A percentile compares a stretch with the other conserved stretches of the same genome.
Conservation (phyloP, 2,888 invertebrate genomes). For the Drosophila nigritarsus region DNA sequence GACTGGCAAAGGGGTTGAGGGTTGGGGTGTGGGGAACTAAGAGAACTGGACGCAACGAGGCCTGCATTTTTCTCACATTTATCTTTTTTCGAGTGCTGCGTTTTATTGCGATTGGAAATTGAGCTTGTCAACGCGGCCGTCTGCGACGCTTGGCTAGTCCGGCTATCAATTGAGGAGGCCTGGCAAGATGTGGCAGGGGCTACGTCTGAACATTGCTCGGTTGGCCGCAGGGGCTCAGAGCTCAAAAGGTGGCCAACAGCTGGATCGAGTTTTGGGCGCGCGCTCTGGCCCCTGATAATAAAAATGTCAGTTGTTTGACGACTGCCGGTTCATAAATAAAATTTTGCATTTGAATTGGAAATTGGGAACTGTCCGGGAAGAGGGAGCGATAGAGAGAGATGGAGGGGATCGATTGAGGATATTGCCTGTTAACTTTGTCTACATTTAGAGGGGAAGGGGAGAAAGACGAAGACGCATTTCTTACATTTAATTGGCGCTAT, state of each 20-base stretch:
- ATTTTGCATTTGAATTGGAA: conserved; percentile 75
- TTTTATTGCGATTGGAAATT: conserved; percentile 81
- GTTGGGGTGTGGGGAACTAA: conserved; percentile 3
- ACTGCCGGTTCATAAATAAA: conserved; percentile 82
- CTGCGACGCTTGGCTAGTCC: conserved; percentile 72
- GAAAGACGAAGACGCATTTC: conserved; percentile 61
- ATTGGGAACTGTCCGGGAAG: conserved; percentile 38
- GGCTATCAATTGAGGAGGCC: conserved; percentile 33
- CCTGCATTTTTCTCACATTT: conserved; percentile 82
- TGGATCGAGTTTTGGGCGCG: conserved; percentile 70
- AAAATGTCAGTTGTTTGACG: conserved; percentile 81
- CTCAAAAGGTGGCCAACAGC: conserved; percentile 58
- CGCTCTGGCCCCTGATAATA: conserved; percentile 76
- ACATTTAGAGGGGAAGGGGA: conserved; percentile 27
- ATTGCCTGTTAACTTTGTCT: conserved; percentile 7
- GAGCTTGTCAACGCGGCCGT: conserved; percentile 78
- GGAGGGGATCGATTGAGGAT: neutral
- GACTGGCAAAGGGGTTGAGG: neutral
- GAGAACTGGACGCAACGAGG: conserved; percentile 46
- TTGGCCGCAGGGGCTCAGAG: conserved; percentile 22
- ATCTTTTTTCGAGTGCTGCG: conserved; percentile 79
- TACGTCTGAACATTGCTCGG: conserved; percentile 11
- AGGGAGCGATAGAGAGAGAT: neutral
- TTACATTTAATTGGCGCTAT: conserved; percentile 73
- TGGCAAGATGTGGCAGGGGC: conserved; percentile 6